Percentiles rank a stretch among this genome's conserved stretches.
phyloP scores from a whole-genome alignment of 30 jellyfish, hydroid and myxozoan genomes.

The Pseudorhiza aurosa region DNA sequence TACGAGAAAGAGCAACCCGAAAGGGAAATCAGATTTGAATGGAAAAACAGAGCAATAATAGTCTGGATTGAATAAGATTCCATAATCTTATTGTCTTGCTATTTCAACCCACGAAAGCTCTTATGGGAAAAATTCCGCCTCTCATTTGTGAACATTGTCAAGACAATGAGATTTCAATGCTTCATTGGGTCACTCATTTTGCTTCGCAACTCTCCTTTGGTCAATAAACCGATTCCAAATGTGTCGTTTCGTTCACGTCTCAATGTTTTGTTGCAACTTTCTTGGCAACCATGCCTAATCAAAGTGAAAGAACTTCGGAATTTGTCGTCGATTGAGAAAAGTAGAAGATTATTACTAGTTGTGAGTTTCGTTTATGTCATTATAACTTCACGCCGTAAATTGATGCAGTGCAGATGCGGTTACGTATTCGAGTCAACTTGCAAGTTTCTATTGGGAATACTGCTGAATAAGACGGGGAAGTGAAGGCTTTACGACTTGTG shows the following conservation, averaged over 20 bases:
- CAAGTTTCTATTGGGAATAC: too few species aligned
- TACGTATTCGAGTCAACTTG: too few species aligned
- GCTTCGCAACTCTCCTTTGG: not conserved
- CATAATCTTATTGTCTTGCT: constrained; percentile 20
- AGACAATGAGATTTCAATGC: constrained; percentile 26
- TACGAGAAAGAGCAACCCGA: constrained; percentile 33
- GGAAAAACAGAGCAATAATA: not conserved
- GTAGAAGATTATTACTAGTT: too few species aligned
- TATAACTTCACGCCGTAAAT: too few species aligned
- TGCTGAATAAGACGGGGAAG: too few species aligned
- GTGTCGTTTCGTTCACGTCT: not conserved
- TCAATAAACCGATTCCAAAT: not conserved
- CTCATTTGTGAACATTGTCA: constrained; percentile 5
- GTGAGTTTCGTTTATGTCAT: too few species aligned
- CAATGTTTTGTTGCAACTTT: not conserved
- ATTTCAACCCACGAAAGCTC: not conserved
- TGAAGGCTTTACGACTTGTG: too few species aligned
- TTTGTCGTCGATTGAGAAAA: too few species aligned
- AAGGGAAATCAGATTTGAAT: constrained; percentile 37
- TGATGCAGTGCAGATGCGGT: too few species aligned
- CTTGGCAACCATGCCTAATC: not conserved
- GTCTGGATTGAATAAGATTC: not conserved
- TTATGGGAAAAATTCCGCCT: constrained; percentile 14
- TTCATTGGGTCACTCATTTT: constrained; percentile 35
- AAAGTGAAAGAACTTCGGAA: too few species aligned